Conservation (phyloP, 2,113 vertebrate species). For the Castor canadensis region DNA sequence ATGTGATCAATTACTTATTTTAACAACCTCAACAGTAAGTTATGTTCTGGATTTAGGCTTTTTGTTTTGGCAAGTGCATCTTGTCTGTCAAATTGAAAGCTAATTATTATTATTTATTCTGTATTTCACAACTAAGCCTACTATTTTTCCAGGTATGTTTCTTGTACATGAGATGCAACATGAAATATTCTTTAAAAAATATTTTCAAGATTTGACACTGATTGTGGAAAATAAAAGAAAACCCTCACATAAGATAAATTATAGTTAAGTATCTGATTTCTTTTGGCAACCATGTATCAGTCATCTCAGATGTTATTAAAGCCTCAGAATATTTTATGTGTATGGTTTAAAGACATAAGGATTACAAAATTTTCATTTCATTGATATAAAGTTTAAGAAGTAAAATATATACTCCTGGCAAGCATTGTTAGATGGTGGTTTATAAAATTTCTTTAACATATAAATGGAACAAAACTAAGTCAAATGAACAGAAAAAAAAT, state of each 20-base stretch:
- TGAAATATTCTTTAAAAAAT: conserved; percentile 4
- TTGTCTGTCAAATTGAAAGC: neutral
- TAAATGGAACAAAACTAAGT: conserved; percentile 44
- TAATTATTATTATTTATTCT: conserved; percentile 11
- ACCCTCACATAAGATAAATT: neutral
- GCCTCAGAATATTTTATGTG: conserved; percentile 20
- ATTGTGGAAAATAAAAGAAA: neutral
- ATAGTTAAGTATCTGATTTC: neutral
- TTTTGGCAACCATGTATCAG: conserved; percentile 44
- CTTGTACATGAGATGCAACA: neutral
- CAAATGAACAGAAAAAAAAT: conserved; percentile 29
- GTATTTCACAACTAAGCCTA: neutral
- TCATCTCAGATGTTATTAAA: conserved; percentile 54
- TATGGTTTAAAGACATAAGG: conserved; percentile 42
- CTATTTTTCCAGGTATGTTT: neutral
- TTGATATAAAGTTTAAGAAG: conserved; percentile 22
- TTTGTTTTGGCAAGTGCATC: neutral
- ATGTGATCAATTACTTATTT: neutral
- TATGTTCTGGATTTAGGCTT: neutral
- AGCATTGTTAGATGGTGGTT: conserved; percentile 27
- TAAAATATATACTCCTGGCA: conserved; percentile 10
- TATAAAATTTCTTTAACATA: conserved; percentile 22
- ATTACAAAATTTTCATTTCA: conserved; percentile 16
- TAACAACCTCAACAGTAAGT: neutral
- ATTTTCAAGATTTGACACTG: neutral